A percentile compares a stretch with the other conserved stretches of the same genome.
These are phyloP conservation scores for Stenoptilia bipunctidactyla DNA, from an alignment of 2,888 invertebrate species.

Conservation along the genomic window DNA sequence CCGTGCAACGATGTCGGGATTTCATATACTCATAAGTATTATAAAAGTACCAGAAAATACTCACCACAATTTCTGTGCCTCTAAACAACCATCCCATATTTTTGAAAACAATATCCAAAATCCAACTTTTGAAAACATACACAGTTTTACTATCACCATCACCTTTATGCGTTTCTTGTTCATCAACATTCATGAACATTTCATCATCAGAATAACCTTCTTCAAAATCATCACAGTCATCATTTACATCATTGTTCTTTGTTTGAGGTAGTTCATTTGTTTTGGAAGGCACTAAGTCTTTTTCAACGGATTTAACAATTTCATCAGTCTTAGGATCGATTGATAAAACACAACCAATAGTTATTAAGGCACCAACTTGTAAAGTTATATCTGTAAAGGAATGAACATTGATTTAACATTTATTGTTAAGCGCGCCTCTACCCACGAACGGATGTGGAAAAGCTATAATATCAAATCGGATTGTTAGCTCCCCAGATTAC, in stretches of 20 bases:
- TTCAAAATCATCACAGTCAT: constrained; percentile 54
- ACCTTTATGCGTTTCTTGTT: constrained; percentile 7
- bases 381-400: constrained; percentile 74
- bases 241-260: constrained; percentile 21
- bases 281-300: constrained; percentile 35
- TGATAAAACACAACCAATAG: constrained; percentile 79
- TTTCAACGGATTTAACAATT: constrained; percentile 69
- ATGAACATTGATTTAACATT: not conserved
- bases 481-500: too few species aligned
- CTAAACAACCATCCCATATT: constrained; percentile 58
- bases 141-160: constrained; percentile 24
- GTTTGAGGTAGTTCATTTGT: constrained; percentile 16
- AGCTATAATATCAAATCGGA: too few species aligned
- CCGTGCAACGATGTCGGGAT: too few species aligned
- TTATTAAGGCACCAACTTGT: constrained; percentile 80
- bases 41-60: constrained; percentile 17
- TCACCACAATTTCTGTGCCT: constrained; percentile 37
- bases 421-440: too few species aligned
- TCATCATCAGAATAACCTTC: constrained; percentile 61
- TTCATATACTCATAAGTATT: too few species aligned
- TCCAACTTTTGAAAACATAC: constrained; percentile 70
- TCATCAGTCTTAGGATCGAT: constrained; percentile 75
- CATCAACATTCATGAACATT: constrained; percentile 33
- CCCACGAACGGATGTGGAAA: too few species aligned
- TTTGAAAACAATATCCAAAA: constrained; percentile 74